Evolutionary conservation across 2,888 invertebrate genomes (phyloP), one percentile per base, ranked within the genome.

Genomic region (Tenodera sinensis): DNA sequence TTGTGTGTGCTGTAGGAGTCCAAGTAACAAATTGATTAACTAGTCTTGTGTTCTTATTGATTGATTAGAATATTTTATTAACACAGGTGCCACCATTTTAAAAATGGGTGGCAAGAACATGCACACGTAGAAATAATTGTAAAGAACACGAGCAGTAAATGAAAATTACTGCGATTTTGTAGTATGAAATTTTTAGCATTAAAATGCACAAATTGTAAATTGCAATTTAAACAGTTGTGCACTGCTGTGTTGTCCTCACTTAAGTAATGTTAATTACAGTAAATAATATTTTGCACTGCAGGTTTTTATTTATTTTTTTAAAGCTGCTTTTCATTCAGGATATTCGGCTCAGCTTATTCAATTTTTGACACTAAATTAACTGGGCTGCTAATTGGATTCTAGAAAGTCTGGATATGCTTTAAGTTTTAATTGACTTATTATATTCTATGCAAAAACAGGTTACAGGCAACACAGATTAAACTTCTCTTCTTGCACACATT

Each of bases 1-100:
- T 93, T 92, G 91, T 92, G 92, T 92, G 92, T 92, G 54, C n/a
- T 28, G 81, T 88, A 88, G 88, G 88, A 42, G 85, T 47, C 27
- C 84, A 84, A 30, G 84, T 85, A 42, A 85, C 54, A 54, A 71
- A 71, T 15, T 71, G 54, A 71, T 71, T 71, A 71, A 71, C 54
- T 71, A 71, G 54, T 71, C 54, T 71, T 71, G 54, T 71, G 54
- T 71, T 71, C 54, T 71, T 20, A 71, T 25, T 71, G 25, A 71
- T 25, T 71, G 54, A 71, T 15, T 71, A 71, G 54, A 71, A 71
- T 15, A 71, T 71, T 15, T 25, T 71, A 25, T 3, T 71, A 71
- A 20, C 25, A 71, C 42, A 71, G 25, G 54, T 71, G 54, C 20
- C 54, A 54, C 54, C 54, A 54, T n/a, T 20, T 54, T 71, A 71